A percentile compares a stretch with the other conserved stretches of the same genome.
phyloP scores from a whole-genome alignment of 2,797 vertebrate genomes.

The Coregonus suidteri region DNA sequence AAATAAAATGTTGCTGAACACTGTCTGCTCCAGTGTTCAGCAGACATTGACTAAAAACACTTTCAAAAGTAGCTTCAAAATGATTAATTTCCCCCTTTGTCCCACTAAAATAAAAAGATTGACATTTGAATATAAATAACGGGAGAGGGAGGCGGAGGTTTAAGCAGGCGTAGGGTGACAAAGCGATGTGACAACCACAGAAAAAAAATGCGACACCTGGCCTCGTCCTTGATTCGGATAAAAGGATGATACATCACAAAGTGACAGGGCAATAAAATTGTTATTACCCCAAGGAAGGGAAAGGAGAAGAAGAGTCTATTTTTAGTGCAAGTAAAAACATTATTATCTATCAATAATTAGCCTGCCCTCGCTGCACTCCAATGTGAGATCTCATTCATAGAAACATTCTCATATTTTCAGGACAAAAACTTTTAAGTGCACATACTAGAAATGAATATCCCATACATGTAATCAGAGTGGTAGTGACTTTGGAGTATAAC shows the following conservation, averaged over 20 bases:
- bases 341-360: slow-evolving; percentile 21
- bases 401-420: neutral
- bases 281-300: slow-evolving; percentile 62
- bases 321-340: slow-evolving; percentile 61
- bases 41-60: slow-evolving; percentile 28
- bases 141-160: slow-evolving; percentile 44
- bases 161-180: slow-evolving; percentile 61
- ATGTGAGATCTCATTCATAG: neutral
- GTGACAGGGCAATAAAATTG: slow-evolving; percentile 64
- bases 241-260: slow-evolving; percentile 71
- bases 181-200: slow-evolving; percentile 62
- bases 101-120: slow-evolving; percentile 58
- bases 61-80: slow-evolving; percentile 47
- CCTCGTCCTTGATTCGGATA: slow-evolving; percentile 75
- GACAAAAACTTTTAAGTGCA: neutral
- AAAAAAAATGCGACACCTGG: slow-evolving; percentile 70
- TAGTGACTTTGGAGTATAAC: neutral
- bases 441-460: neutral
- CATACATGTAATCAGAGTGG: neutral
- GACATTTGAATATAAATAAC: slow-evolving; percentile 70
- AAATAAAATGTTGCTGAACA: no score
- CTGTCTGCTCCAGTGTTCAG: slow-evolving; percentile 24
- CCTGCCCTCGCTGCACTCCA: slow-evolving; percentile 35
- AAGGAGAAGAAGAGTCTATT: slow-evolving; percentile 46
- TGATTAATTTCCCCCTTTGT: slow-evolving; percentile 58